Percentiles rank a stretch among this genome's conserved stretches.
Conservation (phyloP, 2,888 invertebrate genomes). For the Eulithis testata region DNA sequence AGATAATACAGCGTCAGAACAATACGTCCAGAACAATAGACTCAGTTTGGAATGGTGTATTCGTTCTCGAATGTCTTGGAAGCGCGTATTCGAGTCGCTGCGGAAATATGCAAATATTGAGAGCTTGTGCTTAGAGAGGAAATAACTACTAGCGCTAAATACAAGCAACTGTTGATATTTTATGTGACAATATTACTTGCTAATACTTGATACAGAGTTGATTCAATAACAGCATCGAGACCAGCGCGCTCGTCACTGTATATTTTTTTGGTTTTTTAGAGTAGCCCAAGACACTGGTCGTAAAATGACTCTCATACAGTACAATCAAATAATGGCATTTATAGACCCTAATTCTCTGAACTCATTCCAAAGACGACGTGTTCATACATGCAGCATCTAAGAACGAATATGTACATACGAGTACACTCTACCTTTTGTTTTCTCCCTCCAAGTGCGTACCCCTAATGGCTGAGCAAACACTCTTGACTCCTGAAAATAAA, state of each 20-base stretch:
- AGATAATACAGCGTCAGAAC: slow-evolving; percentile 19
- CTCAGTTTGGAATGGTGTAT: slow-evolving; percentile 34
- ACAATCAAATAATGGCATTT: no score
- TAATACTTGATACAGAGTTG: no score
- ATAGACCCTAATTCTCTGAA: no score
- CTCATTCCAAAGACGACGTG: no score
- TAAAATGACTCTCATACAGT: no score
- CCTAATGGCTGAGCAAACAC: slow-evolving; percentile 34
- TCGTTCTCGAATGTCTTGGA: slow-evolving; percentile 34
- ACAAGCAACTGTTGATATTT: no score
- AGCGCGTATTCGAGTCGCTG: slow-evolving; percentile 42
- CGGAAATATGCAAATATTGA: slow-evolving; percentile 71
- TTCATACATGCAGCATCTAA: no score
- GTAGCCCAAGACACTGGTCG: no score
- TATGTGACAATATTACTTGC: no score
- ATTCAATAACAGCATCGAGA: no score
- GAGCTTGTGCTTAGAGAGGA: slow-evolving; percentile 31
- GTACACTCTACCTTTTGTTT: not conserved
- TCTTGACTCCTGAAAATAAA: slow-evolving; percentile 32
- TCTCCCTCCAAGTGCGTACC: slow-evolving; percentile 8
- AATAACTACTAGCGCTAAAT: slow-evolving; percentile 1
- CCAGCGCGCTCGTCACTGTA: no score
- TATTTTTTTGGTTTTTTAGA: no score
- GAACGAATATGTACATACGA: not conserved
- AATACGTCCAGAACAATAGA: slow-evolving; percentile 36